phyloP scores from a whole-genome alignment of 2,888 invertebrate genomes.

The Tenthredo distinguenda region DNA sequence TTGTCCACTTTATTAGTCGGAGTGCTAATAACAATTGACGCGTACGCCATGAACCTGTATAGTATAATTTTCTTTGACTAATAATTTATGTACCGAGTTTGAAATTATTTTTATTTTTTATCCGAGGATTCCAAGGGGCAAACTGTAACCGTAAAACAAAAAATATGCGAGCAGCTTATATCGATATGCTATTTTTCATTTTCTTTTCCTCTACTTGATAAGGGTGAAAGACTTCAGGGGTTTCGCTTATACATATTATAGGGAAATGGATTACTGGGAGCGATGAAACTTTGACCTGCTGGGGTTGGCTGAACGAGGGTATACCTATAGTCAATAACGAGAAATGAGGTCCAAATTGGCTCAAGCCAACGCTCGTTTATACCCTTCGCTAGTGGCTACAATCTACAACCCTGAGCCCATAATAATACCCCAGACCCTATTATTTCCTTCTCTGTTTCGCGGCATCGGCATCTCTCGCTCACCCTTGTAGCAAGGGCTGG shows the following conservation, averaged over 20 bases:
- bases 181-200: not conserved
- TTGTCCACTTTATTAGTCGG: slow-evolving; percentile 67
- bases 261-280: slow-evolving; percentile 30
- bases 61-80: not conserved
- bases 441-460: slow-evolving; percentile 55
- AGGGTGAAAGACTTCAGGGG: not conserved
- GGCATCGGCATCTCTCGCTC: slow-evolving; percentile 46
- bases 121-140: not conserved
- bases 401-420: slow-evolving; percentile 60
- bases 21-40: slow-evolving; percentile 64
- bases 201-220: not conserved
- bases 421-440: slow-evolving; percentile 58
- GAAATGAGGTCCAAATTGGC: slow-evolving; percentile 48
- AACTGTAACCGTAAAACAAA: not conserved
- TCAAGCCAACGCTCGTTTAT: slow-evolving; percentile 54
- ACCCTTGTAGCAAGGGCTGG: slow-evolving; percentile 62
- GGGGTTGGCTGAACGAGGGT: not conserved
- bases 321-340: slow-evolving; percentile 38
- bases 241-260: not conserved
- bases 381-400: slow-evolving; percentile 58
- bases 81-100: not conserved
- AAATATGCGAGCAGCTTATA: not conserved
- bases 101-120: not conserved
- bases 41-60: slow-evolving; percentile 21
- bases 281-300: slow-evolving; percentile 14